Evolutionary conservation across 2,888 invertebrate species (phyloP), one percentile per base, ranked within the genome.

Genomic region (Xanthorhoe spadicearia): DNA sequence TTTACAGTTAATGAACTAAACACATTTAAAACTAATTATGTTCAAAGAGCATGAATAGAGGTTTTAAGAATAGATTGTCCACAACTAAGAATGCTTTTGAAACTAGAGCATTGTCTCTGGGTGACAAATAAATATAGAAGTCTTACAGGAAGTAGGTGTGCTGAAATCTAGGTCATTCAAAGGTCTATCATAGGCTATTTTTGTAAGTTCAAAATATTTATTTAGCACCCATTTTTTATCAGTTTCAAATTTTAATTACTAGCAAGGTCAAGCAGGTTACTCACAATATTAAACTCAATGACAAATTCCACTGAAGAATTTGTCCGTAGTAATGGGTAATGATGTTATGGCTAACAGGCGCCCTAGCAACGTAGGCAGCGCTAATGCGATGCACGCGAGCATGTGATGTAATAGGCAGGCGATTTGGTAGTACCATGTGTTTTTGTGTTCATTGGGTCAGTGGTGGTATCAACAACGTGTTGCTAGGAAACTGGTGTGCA

Each of bases 391-490:
- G 83, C 82, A 82, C 79, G 83, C 76, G 74, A 79, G 78, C 65
- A 77, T 84, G 82, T 92, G 92, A 92, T 92, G 91, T 92, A 92
- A 91, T 86, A 83, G 78, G 80, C 80, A 82, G 38, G 84, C 84
- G 82, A 71, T 72, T 71, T 64, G 28, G 65, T 63, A 60, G 66
- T 69, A 84, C 84, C 89, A 90, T 89, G 89, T 90, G 91, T 89
- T 89, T 85, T 90, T 89, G 89, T 90, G 83, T 90, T 90, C 87
- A 89, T 86, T 86, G 83, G 90, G 88, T 89, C 88, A 90, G 86
- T 86, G 84, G 85, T 83, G 83, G 89, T 87, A 87, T 92, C 92
- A 93, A 93, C 92, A 91, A 87, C 87, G 84, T 89, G 92, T 93
- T 93, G 92, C 92, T 93, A 93, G 90, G 92, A 92, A 89, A 93